These are phyloP conservation scores for Chrysopa pallens DNA, from an alignment of 1,140 invertebrate species.

Conservation along the genomic window DNA sequence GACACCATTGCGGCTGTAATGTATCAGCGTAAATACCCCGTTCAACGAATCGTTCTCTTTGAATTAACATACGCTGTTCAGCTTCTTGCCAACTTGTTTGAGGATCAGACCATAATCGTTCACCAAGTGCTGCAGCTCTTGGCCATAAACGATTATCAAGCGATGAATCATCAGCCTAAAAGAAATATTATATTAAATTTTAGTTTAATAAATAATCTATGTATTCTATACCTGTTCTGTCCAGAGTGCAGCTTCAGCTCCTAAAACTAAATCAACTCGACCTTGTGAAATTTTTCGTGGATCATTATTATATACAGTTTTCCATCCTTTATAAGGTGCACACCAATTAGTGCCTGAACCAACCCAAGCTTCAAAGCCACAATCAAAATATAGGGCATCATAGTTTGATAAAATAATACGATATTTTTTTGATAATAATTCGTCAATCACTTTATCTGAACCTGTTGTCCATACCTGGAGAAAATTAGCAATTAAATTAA, in stretches of 20 bases:
- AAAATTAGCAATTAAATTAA: slow-evolving; percentile 1
- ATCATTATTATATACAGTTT: slow-evolving; percentile 64
- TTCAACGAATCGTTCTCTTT: slow-evolving; percentile 47
- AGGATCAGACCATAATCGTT: slow-evolving; percentile 61
- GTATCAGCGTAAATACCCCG: slow-evolving; percentile 48
- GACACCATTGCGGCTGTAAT: slow-evolving; percentile 64
- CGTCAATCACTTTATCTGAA: slow-evolving; percentile 36
- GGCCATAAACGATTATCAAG: slow-evolving; percentile 59
- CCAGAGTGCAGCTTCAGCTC: slow-evolving; percentile 64
- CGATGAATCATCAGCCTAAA: slow-evolving; percentile 33
- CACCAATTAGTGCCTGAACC: slow-evolving; percentile 63
- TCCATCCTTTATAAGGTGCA: slow-evolving; percentile 75
- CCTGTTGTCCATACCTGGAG: slow-evolving; percentile 54
- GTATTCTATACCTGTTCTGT: slow-evolving; percentile 42
- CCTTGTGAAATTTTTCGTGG: slow-evolving; percentile 31
- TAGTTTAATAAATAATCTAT: background rate
- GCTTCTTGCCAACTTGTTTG: slow-evolving; percentile 36
- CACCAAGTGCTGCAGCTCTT: slow-evolving; percentile 56
- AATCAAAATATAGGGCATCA: slow-evolving; percentile 69
- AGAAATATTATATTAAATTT: too few relatives aligned
- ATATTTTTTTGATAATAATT: slow-evolving; percentile 48
- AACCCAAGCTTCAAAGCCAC: slow-evolving; percentile 50
- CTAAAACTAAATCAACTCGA: slow-evolving; percentile 24
- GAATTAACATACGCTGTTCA: slow-evolving; percentile 45
- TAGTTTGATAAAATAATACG: slow-evolving; percentile 67